Evolutionary conservation across 2,113 vertebrate genomes (phyloP).

Genomic region (Phrynocephalus versicolor): DNA sequence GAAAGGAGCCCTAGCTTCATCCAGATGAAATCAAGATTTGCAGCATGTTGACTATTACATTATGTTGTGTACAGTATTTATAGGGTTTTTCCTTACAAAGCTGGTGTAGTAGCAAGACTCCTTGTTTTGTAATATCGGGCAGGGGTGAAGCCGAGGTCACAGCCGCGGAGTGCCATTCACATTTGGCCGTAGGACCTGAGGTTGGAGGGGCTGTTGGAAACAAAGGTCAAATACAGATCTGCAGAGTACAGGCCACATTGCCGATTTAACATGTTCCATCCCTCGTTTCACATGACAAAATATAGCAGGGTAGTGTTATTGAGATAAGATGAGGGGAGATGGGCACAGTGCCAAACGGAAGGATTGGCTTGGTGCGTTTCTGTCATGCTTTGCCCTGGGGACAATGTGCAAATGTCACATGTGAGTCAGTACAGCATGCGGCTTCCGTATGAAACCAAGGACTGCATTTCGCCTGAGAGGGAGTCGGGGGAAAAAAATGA

Average conservation of each 20-base stretch:
- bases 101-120: neutral
- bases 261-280: neutral
- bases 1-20: neutral
- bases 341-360: neutral
- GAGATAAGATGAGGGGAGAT: neutral
- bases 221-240: neutral
- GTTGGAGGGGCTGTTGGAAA: neutral
- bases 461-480: neutral
- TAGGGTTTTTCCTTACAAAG: neutral
- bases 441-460: neutral
- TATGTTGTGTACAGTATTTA: neutral
- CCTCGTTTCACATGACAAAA: neutral
- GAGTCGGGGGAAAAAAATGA: neutral
- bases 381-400: neutral
- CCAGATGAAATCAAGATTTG: neutral
- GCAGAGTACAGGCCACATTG: neutral
- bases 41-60: neutral
- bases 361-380: neutral
- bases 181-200: neutral
- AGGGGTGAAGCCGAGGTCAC: neutral
- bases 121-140: neutral
- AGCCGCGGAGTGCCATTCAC: neutral
- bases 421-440: neutral
- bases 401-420: neutral
- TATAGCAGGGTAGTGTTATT: neutral